Evolutionary conservation across 1,140 invertebrate species (phyloP).

Genomic region (Diachasmimorpha longicaudata): DNA sequence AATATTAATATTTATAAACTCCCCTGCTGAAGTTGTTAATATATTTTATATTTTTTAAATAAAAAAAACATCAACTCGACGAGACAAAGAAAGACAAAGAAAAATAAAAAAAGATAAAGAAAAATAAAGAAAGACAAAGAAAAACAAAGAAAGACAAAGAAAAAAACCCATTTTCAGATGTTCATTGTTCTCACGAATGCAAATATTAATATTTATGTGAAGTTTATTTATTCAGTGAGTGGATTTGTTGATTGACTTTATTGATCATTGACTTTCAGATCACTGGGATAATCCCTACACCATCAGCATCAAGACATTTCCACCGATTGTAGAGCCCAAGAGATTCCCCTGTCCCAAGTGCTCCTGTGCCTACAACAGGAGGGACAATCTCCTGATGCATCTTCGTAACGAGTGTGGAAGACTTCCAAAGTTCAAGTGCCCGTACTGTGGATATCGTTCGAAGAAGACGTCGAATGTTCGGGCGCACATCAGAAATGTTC

Average conservation of each 20-base stretch:
- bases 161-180: too few species aligned
- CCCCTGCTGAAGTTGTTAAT: too few species aligned
- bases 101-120: too few species aligned
- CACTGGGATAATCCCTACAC: background rate
- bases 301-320: background rate
- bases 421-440: constrained; percentile 42
- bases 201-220: background rate
- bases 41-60: background rate
- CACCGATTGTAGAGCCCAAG: constrained; percentile 24
- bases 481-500: constrained; percentile 43
- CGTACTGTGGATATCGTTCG: constrained; percentile 39
- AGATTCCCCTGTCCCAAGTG: constrained; percentile 25
- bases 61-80: background rate
- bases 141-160: too few species aligned
- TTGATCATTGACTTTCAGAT: background rate
- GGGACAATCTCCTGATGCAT: constrained; percentile 36
- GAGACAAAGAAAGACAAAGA: too few species aligned
- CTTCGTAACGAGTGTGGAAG: constrained; percentile 45
- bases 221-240: constrained; percentile 17
- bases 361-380: constrained; percentile 20
- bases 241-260: background rate
- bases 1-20: background rate
- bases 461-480: constrained; percentile 30
- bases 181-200: background rate
- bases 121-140: too few species aligned